Evolutionary conservation across 2,797 vertebrate genomes (phyloP).

Genomic region (Hemitrygon akajei): DNA sequence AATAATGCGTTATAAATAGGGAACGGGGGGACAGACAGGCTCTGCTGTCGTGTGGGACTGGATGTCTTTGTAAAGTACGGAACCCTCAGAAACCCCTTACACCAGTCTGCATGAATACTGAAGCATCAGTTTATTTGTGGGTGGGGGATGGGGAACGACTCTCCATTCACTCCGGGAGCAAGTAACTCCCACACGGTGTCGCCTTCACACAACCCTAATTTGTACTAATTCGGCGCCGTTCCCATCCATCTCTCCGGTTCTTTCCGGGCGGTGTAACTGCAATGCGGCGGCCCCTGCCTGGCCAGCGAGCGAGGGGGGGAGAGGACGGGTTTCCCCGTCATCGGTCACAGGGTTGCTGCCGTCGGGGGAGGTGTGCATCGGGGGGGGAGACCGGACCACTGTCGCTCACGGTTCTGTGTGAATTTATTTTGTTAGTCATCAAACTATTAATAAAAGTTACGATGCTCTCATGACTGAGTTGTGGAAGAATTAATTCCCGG

Average conservation of each 20-base stretch:
- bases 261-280: not conserved
- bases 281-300: not conserved
- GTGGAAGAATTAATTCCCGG: not conserved
- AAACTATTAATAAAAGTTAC: slow-evolving; percentile 37
- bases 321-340: not conserved
- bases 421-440: slow-evolving; percentile 30
- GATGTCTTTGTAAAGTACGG: slow-evolving; percentile 1
- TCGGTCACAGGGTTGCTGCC: not conserved
- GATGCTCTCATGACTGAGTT: slow-evolving; percentile 24
- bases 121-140: not conserved
- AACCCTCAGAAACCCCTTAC: not conserved
- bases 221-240: slow-evolving; percentile 14
- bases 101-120: slow-evolving; percentile 25
- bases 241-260: too few relatives aligned
- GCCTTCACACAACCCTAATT: not conserved
- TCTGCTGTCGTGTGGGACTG: not conserved
- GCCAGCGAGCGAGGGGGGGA: too few relatives aligned
- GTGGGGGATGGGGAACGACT: not conserved
- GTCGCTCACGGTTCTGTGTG: slow-evolving; percentile 14
- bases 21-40: not conserved
- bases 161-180: too few relatives aligned
- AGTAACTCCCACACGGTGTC: not conserved
- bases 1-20: slow-evolving; percentile 35
- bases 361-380: not conserved
- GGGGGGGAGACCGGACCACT: not conserved